Percentiles rank a stretch among this genome's conserved stretches.
Conservation (phyloP, 2,113 vertebrate genomes). For the Mus musculus region DNA sequence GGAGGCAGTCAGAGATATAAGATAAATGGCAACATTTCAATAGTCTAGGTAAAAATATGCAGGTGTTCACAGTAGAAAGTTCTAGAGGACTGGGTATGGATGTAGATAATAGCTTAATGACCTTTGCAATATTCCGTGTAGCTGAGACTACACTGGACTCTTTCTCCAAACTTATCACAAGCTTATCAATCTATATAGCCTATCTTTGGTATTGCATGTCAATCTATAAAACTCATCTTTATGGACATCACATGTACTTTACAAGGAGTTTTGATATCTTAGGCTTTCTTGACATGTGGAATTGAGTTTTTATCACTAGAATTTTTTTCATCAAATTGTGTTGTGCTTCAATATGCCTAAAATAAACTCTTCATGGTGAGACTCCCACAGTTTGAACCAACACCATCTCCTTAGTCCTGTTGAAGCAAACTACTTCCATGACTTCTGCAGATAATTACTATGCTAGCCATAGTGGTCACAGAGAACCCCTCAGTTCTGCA, state of each 20-base stretch:
- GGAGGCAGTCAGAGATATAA: not conserved
- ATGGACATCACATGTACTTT: not conserved
- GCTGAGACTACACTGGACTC: not conserved
- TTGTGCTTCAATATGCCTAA: not conserved
- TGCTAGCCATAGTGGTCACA: not conserved
- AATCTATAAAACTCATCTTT: not conserved
- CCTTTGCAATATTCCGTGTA: not conserved
- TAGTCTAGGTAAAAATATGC: not conserved
- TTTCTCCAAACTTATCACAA: not conserved
- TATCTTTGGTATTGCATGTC: not conserved
- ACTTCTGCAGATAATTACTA: not conserved
- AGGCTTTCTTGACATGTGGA: not conserved
- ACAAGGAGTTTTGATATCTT: not conserved
- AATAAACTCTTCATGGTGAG: not conserved
- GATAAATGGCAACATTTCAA: not conserved
- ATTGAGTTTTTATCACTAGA: not conserved
- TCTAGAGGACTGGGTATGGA: not conserved
- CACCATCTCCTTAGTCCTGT: not conserved
- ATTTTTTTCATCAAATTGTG: not conserved
- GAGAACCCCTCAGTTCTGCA: not conserved
- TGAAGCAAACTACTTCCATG: not conserved
- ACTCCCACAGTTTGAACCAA: not conserved
- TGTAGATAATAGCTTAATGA: not conserved
- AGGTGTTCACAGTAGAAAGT: not conserved
- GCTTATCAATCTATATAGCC: not conserved